phyloP scores from a whole-genome alignment of 2,797 vertebrate species.

The Cephalopachus bancanus region DNA sequence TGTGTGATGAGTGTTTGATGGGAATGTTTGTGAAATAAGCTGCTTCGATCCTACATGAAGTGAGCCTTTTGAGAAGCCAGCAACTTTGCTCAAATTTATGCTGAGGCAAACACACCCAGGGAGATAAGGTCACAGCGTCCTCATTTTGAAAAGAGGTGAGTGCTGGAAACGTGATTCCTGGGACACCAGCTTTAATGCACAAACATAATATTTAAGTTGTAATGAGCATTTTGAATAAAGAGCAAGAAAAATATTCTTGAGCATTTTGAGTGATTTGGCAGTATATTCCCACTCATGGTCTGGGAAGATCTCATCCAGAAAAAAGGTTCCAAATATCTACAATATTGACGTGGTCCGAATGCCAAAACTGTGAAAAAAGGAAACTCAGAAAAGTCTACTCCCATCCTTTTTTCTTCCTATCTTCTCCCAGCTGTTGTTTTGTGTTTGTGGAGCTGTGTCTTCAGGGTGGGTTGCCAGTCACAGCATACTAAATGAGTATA shows the following conservation, averaged over 20 bases:
- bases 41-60: background rate
- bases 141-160: background rate
- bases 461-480: background rate
- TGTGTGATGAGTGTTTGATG: background rate
- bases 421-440: background rate
- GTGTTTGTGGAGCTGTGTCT: background rate
- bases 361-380: background rate
- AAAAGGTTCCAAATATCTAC: background rate
- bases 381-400: background rate
- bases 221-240: background rate
- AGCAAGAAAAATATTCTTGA: background rate
- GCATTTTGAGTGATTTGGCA: background rate
- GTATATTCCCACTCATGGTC: too few relatives aligned
- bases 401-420: background rate
- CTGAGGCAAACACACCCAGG: background rate
- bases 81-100: too few relatives aligned
- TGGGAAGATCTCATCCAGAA: background rate
- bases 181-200: background rate
- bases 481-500: background rate
- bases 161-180: too few relatives aligned
- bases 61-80: background rate
- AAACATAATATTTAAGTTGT: background rate
- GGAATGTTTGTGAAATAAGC: background rate
- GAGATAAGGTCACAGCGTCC: background rate
- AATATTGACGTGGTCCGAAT: background rate